A percentile compares a stretch with the other conserved stretches of the same genome.
Evolutionary conservation across 2,888 invertebrate genomes (phyloP).

Genomic region (Hedychridium roseum): DNA sequence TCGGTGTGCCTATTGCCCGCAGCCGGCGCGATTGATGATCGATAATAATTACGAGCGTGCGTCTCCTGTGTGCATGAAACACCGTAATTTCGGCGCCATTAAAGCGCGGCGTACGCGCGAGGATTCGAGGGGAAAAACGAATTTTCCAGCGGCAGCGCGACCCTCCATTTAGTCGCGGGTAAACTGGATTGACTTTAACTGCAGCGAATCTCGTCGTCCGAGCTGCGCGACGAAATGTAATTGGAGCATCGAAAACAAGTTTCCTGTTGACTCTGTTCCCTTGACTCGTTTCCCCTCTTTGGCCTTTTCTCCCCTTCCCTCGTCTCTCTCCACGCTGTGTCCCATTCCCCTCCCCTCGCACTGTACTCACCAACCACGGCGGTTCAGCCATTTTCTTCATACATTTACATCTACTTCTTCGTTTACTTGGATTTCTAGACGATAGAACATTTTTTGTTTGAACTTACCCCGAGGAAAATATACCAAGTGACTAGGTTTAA

Average conservation of each 20-base stretch:
- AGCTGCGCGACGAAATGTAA: conserved; percentile 31
- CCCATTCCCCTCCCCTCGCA: too few relatives aligned
- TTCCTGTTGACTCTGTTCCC: conserved; percentile 6
- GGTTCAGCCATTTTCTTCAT: too few relatives aligned
- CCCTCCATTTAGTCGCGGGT: conserved; percentile 27
- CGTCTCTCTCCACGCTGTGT: too few relatives aligned
- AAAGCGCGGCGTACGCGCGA: conserved; percentile 12
- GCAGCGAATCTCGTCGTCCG: conserved; percentile 22
- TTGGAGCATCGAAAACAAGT: conserved; percentile 26
- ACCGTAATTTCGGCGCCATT: too few relatives aligned
- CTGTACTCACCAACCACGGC: too few relatives aligned
- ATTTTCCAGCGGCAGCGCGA: too few relatives aligned
- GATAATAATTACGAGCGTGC: conserved; percentile 35
- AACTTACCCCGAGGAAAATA: too few relatives aligned
- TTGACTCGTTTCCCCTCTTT: conserved; percentile 3
- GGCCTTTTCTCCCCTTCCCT: neutral
- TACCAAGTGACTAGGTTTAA: too few relatives aligned
- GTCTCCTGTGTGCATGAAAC: conserved; percentile 10
- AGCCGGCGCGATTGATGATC: conserved; percentile 38
- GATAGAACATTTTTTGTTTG: too few relatives aligned
- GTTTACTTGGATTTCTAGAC: too few relatives aligned
- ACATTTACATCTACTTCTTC: too few relatives aligned
- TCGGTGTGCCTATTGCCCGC: conserved; percentile 19
- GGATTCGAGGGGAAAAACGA: conserved; percentile 21
- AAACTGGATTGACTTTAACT: conserved; percentile 41